A percentile compares a stretch with the other conserved stretches of the same genome.
These are phyloP conservation scores for Tribolium madens DNA, from an alignment of 1,140 invertebrate genomes.

Conservation along the genomic window DNA sequence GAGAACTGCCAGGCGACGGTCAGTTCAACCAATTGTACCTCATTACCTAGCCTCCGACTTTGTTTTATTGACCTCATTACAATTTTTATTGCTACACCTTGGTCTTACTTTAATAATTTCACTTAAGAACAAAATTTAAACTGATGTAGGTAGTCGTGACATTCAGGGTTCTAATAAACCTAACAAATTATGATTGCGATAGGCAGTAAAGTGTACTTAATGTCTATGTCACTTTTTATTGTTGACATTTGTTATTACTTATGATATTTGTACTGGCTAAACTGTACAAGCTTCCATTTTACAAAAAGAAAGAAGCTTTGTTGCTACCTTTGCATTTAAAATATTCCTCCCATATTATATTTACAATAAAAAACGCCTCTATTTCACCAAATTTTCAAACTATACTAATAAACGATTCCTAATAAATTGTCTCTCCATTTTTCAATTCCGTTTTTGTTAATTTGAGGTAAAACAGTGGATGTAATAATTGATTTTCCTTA, in stretches of 20 bases:
- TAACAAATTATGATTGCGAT: neutral
- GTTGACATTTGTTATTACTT: neutral
- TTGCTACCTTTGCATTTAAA: neutral
- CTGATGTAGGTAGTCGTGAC: neutral
- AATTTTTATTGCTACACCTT: neutral
- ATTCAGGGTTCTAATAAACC: neutral
- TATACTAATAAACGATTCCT: no score
- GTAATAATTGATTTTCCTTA: no score
- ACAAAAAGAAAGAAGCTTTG: neutral
- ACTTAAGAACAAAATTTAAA: neutral
- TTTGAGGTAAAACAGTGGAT: no score
- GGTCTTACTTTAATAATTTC: neutral
- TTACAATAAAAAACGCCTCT: no score
- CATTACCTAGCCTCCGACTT: neutral
- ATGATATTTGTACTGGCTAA: neutral
- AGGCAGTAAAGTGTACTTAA: neutral
- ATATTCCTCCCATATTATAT: no score
- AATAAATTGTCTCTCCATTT: no score
- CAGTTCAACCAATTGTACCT: slow-evolving; percentile 44
- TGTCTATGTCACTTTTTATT: neutral
- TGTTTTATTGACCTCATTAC: neutral
- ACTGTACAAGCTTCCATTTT: neutral
- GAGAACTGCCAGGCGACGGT: slow-evolving; percentile 53
- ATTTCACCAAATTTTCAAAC: no score
- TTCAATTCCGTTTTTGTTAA: no score